Base-by-base conservation (phyloP, 2,888 invertebrate species). In the Caenorhabditis auriculariae region DNA sequence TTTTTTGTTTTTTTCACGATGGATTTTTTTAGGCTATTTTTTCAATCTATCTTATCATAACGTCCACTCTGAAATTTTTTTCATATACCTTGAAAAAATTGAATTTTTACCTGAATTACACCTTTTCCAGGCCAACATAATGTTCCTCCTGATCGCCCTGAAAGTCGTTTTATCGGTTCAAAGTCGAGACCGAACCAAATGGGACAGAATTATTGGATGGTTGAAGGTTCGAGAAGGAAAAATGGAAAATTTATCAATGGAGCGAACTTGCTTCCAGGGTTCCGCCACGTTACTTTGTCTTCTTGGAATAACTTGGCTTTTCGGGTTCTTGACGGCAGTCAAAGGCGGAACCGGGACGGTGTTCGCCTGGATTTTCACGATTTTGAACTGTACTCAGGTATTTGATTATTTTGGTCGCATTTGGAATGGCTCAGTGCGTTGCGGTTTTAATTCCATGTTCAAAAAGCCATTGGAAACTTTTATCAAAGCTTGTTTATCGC, bases 251-350 rank as follows among this genome's bases (percentile, higher is more conserved):
- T 35, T 35, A 15, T 15, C 12, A 15, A 15, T 7, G n/a, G 12
- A 24, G 24, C n/a, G 46, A 45, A 7, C 17, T 4, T n/a, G 26
- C 12, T 28, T 50, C 41, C 35, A 65, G 57, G 84, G 84, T 2
- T 81, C 83, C 0, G 77, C 77, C 2, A 81, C 83, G 23, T 66
- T 84, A 17, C 75, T 83, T 1, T 83, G 83, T 12, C 67, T 84
- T 15, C 73, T 84, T 3, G 84, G 84, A 3, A 78, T 83, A 28
- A 84, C 84, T 2, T 84, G 84, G 84, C 74, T 76, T 2, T 81
- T 84, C 44, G 84, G 82, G 3, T 83, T 83, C 60, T 65, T 84
- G 38, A 80, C 82, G 1, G 77, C 70, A 23, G 67, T 70, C 0
- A 67, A 63, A 24, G 70, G 70, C 7, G 67, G 59, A 15, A 66